These are phyloP conservation scores for Halisarca cf. caerulea DNA, from an alignment of 37 sponge, comb jelly and placozoan species.

Conservation along the genomic window DNA sequence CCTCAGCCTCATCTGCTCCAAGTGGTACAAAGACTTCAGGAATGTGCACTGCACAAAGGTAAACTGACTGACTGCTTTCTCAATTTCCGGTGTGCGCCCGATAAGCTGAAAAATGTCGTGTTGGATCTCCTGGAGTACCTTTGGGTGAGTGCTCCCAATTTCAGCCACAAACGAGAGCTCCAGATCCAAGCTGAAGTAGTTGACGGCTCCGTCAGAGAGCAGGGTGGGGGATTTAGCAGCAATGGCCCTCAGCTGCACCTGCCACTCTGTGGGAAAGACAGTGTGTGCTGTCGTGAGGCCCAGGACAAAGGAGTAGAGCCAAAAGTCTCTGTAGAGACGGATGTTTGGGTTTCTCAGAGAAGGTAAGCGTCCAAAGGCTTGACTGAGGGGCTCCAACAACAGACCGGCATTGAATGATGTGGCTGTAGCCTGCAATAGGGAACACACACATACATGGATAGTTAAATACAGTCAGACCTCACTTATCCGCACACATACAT, in stretches of 20 bases:
- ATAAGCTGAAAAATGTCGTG: constrained; percentile 54
- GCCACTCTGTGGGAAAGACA: constrained; percentile 73
- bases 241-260: constrained; percentile 47
- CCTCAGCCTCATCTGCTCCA: constrained; percentile 70
- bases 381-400: constrained; percentile 36
- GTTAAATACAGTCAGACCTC: too few species aligned
- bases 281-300: constrained; percentile 70
- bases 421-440: constrained; percentile 82
- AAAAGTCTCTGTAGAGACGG: constrained; percentile 92
- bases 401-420: constrained; percentile 75
- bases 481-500: background rate
- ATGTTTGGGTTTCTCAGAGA: constrained; percentile 6
- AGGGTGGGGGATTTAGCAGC: constrained; percentile 79
- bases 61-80: constrained; percentile 52
- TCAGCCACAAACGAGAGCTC: constrained; percentile 66
- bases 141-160: constrained; percentile 58
- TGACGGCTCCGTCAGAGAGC: constrained; percentile 75
- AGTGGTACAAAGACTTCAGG: constrained; percentile 71
- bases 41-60: constrained; percentile 79
- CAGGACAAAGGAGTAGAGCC: constrained; percentile 92
- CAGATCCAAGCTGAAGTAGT: constrained; percentile 75
- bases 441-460: too few species aligned
- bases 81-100: constrained; percentile 58
- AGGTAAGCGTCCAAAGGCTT: background rate
- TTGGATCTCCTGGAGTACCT: constrained; percentile 69